Evolutionary conservation across 2,888 invertebrate species (phyloP).

Genomic region (Ectemnius continuus): DNA sequence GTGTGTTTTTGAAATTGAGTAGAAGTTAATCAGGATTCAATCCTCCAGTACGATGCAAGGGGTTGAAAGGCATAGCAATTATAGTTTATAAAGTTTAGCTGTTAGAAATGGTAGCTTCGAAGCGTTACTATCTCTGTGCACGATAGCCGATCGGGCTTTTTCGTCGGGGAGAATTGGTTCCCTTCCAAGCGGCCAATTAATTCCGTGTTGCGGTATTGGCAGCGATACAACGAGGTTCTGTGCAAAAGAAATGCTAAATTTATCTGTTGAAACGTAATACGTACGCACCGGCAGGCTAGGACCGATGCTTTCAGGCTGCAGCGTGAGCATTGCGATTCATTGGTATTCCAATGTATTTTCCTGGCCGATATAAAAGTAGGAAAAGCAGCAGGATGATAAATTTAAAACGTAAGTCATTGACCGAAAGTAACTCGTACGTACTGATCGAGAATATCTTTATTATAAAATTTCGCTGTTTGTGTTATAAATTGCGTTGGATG

Average conservation of each 20-base stretch:
- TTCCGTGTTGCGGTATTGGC: conserved; percentile 75
- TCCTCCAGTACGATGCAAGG: too few species aligned
- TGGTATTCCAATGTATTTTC: conserved; percentile 2
- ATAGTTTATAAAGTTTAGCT: too few species aligned
- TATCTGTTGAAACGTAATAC: conserved; percentile 77
- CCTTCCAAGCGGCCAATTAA: conserved; percentile 74
- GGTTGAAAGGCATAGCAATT: too few species aligned
- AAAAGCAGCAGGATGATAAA: neutral
- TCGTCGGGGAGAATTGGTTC: conserved; percentile 65
- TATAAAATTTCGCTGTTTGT: neutral
- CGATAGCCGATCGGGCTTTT: conserved; percentile 5
- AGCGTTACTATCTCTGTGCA: neutral
- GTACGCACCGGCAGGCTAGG: conserved; percentile 46
- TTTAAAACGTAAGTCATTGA: conserved; percentile 1
- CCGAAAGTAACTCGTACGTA: neutral
- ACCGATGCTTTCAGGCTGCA: conserved; percentile 37
- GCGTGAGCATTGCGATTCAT: conserved; percentile 39
- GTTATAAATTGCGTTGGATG: neutral
- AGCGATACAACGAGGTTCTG: conserved; percentile 71
- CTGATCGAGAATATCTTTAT: too few species aligned
- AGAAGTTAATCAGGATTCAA: too few species aligned
- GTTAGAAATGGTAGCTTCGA: too few species aligned
- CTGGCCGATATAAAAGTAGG: too few species aligned
- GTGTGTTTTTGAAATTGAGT: too few species aligned
- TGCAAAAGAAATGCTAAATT: conserved; percentile 77